phyloP scores from a whole-genome alignment of 2,797 vertebrate species.

The Neosalanx taihuensis region DNA sequence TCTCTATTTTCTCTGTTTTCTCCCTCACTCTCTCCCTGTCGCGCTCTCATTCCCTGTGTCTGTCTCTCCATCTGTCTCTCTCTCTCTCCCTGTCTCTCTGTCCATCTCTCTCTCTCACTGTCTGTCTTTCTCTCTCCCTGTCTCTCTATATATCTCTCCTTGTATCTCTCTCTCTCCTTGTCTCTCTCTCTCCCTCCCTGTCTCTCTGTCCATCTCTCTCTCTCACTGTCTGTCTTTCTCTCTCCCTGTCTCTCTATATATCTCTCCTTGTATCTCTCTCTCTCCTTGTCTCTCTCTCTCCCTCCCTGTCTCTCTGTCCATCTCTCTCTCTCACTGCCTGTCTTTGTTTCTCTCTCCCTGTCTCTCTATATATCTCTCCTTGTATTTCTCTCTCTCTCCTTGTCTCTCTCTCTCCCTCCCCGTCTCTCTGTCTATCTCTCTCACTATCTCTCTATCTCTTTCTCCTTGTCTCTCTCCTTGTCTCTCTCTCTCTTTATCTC shows the following conservation, averaged over 20 bases:
- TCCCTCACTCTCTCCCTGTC: too few species aligned
- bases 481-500: constrained; percentile 24
- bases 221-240: constrained; percentile 2
- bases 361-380: neutral
- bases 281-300: constrained; percentile 6
- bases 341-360: too few species aligned
- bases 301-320: constrained; percentile 6
- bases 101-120: constrained; percentile 20
- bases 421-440: constrained; percentile 9
- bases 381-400: constrained; percentile 14
- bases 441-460: constrained; percentile 22
- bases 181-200: constrained; percentile 15
- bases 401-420: constrained; percentile 25
- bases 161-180: neutral
- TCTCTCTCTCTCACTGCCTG: constrained; percentile 5
- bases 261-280: neutral
- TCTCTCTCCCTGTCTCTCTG: too few species aligned
- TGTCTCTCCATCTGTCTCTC: too few species aligned
- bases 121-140: neutral
- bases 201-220: constrained; percentile 7
- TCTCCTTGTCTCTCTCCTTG: constrained; percentile 33
- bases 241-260: neutral
- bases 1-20: too few species aligned
- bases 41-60: too few species aligned
- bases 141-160: neutral